Evolutionary conservation across 2,113 vertebrate species (phyloP).

Genomic region (Danionella cerebrum): DNA sequence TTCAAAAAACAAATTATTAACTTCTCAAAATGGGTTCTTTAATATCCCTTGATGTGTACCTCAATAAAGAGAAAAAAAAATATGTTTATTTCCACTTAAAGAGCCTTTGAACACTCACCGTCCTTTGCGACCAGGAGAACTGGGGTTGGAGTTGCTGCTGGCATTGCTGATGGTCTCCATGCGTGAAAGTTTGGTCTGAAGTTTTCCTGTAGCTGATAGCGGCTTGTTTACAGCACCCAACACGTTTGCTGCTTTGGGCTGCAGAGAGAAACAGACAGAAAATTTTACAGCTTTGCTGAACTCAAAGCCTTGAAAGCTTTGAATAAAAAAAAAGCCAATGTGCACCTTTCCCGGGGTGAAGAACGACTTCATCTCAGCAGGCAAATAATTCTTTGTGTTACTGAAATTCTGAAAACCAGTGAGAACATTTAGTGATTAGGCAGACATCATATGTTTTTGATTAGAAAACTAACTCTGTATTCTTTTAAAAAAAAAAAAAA

Average conservation of each 20-base stretch:
- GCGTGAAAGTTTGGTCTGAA: constrained; percentile 90
- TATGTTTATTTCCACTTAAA: background rate
- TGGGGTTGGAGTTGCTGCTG: constrained; percentile 90
- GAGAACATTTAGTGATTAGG: background rate
- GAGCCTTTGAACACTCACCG: constrained; percentile 58
- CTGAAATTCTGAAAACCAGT: constrained; percentile 81
- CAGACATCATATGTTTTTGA: background rate
- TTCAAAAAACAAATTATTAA: too few species aligned
- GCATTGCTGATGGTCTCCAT: constrained; percentile 98
- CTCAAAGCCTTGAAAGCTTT: background rate
- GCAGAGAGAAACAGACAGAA: background rate
- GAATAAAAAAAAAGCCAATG: background rate
- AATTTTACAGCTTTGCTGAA: background rate
- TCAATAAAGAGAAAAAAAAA: too few species aligned
- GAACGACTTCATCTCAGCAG: constrained; percentile 95
- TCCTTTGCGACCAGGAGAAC: constrained; percentile 92
- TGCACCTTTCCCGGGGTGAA: constrained; percentile 94
- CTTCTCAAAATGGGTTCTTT: too few species aligned
- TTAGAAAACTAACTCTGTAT: background rate
- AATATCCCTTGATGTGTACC: too few species aligned
- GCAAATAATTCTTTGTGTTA: constrained; percentile 98
- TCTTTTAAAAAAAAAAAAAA: too few species aligned
- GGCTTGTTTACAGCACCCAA: constrained; percentile 97
- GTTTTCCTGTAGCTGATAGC: constrained; percentile 87
- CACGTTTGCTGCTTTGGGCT: constrained; percentile 97